A percentile compares a stretch with the other conserved stretches of the same genome.
Conservation (phyloP, 1,140 invertebrate species). For the Acromyrmex charruanus region DNA sequence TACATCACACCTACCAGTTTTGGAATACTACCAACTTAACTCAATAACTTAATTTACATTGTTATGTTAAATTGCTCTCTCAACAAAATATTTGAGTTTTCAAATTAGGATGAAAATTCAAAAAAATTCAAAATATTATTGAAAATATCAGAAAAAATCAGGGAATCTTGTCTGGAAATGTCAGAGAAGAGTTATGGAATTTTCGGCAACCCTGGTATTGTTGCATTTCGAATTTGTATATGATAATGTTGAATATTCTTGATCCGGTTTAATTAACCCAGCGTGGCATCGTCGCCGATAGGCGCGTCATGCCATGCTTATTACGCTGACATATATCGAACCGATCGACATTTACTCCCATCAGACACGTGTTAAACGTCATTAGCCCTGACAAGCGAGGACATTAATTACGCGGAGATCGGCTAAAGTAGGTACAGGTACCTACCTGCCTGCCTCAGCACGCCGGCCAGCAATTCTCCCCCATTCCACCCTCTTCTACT, state of each 20-base stretch:
- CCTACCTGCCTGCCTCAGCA: constrained; percentile 51
- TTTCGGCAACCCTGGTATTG: not conserved
- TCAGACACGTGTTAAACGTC: constrained; percentile 78
- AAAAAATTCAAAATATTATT: too few relatives aligned
- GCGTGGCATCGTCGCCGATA: constrained; percentile 28
- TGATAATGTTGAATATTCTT: constrained; percentile 13
- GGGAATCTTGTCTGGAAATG: too few relatives aligned
- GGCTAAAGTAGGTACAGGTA: constrained; percentile 70
- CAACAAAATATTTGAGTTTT: too few relatives aligned
- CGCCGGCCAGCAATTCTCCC: constrained; percentile 7
- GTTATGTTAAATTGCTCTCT: too few relatives aligned
- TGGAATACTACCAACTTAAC: too few relatives aligned
- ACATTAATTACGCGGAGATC: constrained; percentile 79
- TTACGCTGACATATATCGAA: constrained; percentile 65
- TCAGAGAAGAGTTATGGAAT: too few relatives aligned
- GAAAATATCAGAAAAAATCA: too few relatives aligned
- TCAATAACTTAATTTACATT: too few relatives aligned
- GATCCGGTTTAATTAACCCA: constrained; percentile 57
- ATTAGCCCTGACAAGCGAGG: constrained; percentile 77
- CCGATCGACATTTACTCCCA: constrained; percentile 72
- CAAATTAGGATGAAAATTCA: too few relatives aligned
- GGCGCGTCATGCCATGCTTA: constrained; percentile 64
- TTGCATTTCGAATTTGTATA: not conserved
- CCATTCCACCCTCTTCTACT: not conserved
- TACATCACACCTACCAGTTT: too few relatives aligned